A percentile compares a stretch with the other conserved stretches of the same genome.
These are phyloP conservation scores for Chloebia gouldiae DNA, from an alignment of 2,113 vertebrate species.

Conservation along the genomic window DNA sequence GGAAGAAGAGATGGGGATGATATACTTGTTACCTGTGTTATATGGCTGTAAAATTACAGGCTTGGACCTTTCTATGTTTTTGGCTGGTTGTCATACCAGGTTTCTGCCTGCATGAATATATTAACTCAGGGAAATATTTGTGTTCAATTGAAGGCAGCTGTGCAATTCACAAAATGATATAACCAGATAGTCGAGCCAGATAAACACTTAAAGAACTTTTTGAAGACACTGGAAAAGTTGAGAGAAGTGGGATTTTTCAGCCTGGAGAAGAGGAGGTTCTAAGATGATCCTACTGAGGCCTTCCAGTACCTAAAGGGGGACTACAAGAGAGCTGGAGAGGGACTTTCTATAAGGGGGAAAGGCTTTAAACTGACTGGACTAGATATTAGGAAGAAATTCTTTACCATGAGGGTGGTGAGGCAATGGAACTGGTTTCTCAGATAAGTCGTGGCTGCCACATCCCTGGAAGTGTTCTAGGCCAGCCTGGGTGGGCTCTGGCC, in stretches of 20 bases:
- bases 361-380: background rate
- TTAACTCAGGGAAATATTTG: background rate
- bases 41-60: background rate
- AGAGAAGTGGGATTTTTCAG: background rate
- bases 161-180: background rate
- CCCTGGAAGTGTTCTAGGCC: background rate
- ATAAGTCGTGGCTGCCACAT: rapidly evolving
- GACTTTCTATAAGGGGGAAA: background rate
- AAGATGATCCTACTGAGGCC: background rate
- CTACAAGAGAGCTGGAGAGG: background rate
- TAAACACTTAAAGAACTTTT: background rate
- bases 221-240: background rate
- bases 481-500: background rate
- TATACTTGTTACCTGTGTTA: background rate
- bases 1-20: background rate
- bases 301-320: background rate
- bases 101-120: background rate
- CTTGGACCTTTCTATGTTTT: background rate
- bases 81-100: background rate
- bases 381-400: background rate
- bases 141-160: background rate
- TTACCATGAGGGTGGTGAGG: background rate
- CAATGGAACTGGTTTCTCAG: background rate
- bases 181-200: background rate
- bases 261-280: background rate